These are phyloP conservation scores for Apostichopus parvimensis DNA, from an alignment of 35 echinoderm and acorn worm genomes.

Conservation along the genomic window DNA sequence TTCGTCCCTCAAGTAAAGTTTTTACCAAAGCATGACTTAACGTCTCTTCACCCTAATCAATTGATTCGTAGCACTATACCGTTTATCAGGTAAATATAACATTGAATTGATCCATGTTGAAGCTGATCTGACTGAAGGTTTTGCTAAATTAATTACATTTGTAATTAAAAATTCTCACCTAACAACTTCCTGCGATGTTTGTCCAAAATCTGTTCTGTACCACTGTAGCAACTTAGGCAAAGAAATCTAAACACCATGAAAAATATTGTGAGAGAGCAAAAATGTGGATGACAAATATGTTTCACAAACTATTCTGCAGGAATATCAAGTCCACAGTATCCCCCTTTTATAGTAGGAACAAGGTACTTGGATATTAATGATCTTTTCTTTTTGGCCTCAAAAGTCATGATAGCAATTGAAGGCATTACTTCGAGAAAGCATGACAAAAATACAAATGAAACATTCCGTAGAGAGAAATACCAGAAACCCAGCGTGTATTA, in stretches of 20 bases:
- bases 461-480: too few relatives aligned
- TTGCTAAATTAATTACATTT: not conserved
- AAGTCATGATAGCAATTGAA: too few relatives aligned
- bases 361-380: too few relatives aligned
- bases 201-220: conserved; percentile 32
- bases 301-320: not conserved
- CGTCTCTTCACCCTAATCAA: not conserved
- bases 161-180: not conserved
- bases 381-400: too few relatives aligned
- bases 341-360: not conserved
- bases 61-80: too few relatives aligned
- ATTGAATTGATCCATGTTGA: not conserved
- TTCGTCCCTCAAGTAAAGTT: not conserved
- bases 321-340: not conserved
- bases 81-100: not conserved
- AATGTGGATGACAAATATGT: not conserved
- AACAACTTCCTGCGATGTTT: conserved; percentile 1
- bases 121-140: not conserved
- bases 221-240: conserved; percentile 32
- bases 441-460: too few relatives aligned
- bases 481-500: too few relatives aligned
- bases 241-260: not conserved
- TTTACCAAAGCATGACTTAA: not conserved
- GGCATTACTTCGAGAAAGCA: too few relatives aligned
- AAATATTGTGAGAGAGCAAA: not conserved